Evolutionary conservation across 2,888 invertebrate species (phyloP).

Genomic region (Ligdia adustata): DNA sequence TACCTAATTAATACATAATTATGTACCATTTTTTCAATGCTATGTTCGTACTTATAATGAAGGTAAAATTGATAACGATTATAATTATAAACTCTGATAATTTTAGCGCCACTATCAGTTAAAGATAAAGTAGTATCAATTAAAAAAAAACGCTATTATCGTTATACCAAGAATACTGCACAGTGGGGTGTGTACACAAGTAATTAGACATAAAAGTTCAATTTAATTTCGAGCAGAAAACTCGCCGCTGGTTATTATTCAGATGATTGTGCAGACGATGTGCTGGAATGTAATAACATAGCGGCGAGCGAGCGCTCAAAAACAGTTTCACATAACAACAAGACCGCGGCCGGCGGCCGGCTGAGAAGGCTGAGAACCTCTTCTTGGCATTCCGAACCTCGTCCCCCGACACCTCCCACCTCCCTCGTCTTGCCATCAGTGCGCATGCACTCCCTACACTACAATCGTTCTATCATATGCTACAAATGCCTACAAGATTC

Average conservation of each 20-base stretch:
- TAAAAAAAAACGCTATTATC: no score
- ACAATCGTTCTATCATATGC: conserved; percentile 62
- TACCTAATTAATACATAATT: no score
- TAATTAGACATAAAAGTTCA: background rate
- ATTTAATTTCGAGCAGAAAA: conserved; percentile 2
- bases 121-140: no score
- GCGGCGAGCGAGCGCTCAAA: conserved; percentile 55
- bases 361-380: conserved; percentile 76
- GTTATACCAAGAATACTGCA: no score
- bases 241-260: conserved; percentile 1
- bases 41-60: no score
- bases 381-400: conserved; percentile 76
- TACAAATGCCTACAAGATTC: conserved; percentile 4
- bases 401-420: conserved; percentile 52
- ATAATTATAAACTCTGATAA: no score
- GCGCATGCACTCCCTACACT: conserved; percentile 71
- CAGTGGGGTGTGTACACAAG: background rate
- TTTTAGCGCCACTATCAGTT: no score
- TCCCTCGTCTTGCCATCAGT: conserved; percentile 59
- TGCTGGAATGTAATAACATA: conserved; percentile 38
- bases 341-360: conserved; percentile 67
- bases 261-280: conserved; percentile 4
- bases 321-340: conserved; percentile 79
- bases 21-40: no score
- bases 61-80: no score